Evolutionary conservation across 2,888 invertebrate genomes (phyloP), one percentile per base, ranked within the genome.

Genomic region (Cosmorhoe ocellata): DNA sequence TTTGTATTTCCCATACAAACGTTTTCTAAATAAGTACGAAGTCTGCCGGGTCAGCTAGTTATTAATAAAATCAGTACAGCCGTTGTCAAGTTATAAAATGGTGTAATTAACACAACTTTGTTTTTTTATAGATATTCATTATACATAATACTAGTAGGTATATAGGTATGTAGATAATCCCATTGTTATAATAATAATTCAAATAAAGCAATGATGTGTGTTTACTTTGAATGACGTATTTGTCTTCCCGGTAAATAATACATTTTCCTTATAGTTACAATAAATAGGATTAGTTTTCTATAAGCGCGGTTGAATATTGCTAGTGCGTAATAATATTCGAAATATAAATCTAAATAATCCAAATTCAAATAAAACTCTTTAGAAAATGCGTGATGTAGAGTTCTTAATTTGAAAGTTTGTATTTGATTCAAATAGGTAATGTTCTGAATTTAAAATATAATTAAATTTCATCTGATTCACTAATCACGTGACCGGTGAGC

Each of bases 221-320:
- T 51, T 46, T 14, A 28, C 38, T 30, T 27, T 18, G n/a, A 31
- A 22, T 45, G 36, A 40, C 36, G 27, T 11, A 44, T 18, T 2
- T 2, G 18, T 28, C 12, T 51, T 41, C 45, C 45, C 28, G 31
- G 50, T 34, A 51, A 40, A 37, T 12, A 11, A 24, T 18, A 22
- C 14, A 36, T 51, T 51, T 41, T 41, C 40, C 45, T 41, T 7
- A 1, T 40, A 11, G 9, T 27, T 11, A 34, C 26, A 3, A 41
- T 31, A 6, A 3, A 12, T 31, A 10, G 5, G 2, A 3, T 7
- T 8, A 3, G 27, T 11, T 42, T 18, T n/a, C 13, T 32, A 24
- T 42, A 9, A 14, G 18, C 37, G 11, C 24, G n/a, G 13, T 34
- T 14, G 10, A 24, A 40, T 11, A 18, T 8, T 24, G 32, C 38